Evolutionary conservation across 2,888 invertebrate genomes (phyloP), one percentile per base, ranked within the genome.

Genomic region (Drosophila tanythrix): DNA sequence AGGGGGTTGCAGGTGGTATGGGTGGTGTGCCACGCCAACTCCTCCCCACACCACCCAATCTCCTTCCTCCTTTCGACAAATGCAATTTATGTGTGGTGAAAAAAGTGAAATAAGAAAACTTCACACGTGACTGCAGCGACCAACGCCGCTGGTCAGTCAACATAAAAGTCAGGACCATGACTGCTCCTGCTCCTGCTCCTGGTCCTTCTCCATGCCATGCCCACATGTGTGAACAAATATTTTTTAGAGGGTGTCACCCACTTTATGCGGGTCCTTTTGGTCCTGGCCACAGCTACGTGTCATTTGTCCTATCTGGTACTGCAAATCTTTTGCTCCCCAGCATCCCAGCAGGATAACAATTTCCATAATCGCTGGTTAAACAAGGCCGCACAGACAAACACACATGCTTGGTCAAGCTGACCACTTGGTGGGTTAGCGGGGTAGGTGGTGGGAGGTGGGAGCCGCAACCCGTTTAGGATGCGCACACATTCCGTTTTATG

Each of bases 351-450:
- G 66, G 70, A 74, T 79, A 78, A 85, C 83, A 79, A 89, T 89
- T 88, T 85, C 88, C 88, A 88, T 88, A 89, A 88, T 88, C 89
- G 89, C 60, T 89, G 88, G 85, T 89, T 88, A 88, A 88, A 88
- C 88, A 88, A 89, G 82, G 74, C 65, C 50, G n/a, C 62, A 76
- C 59, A 57, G 38, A 51, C 56, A 21, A 48, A 74, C 76, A 68
- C 72, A 73, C 56, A 74, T 67, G 73, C 71, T 63, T 74, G 88
- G 79, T 75, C 88, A 88, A 84, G 64, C 76, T 87, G 84, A 80
- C 84, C 83, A 67, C 76, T 38, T 38, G 33, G 46, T 18, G 61
- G 46, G 21, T 27, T 38, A 21, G 48, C 43, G 11, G 27, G 2
- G 11, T 6, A 46, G 27, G 4, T 18, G 35, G 29, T 11, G 2